Percentiles rank a stretch among this genome's conserved stretches.
Conservation (phyloP, 1,140 invertebrate species). For the Scaptomyza montana region DNA sequence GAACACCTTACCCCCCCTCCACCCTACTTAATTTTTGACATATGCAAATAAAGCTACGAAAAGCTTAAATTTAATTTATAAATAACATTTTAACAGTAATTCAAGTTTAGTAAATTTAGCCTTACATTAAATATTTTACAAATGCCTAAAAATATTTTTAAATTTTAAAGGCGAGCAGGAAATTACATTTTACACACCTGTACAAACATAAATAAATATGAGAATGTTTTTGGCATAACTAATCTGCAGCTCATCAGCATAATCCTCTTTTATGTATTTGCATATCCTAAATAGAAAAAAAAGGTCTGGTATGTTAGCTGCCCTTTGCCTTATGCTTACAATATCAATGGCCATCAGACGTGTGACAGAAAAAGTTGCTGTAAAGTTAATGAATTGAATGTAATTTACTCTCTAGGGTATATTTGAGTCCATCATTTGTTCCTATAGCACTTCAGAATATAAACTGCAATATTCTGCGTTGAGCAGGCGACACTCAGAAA, state of each 20-base stretch:
- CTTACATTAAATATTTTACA: slow-evolving; percentile 19
- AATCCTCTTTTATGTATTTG: slow-evolving; percentile 39
- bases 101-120: not conserved
- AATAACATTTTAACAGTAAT: not conserved
- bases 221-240: slow-evolving; percentile 20
- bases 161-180: slow-evolving; percentile 22
- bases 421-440: not conserved
- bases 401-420: not conserved
- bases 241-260: slow-evolving; percentile 40
- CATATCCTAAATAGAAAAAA: slow-evolving; percentile 46
- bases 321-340: slow-evolving; percentile 8
- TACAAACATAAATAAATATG: not conserved
- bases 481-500: slow-evolving; percentile 42
- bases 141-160: slow-evolving; percentile 1
- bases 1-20: not conserved
- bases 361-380: not conserved
- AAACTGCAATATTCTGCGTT: slow-evolving; percentile 62
- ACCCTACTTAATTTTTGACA: too few species aligned
- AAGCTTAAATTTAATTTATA: not conserved
- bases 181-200: slow-evolving; percentile 27
- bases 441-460: slow-evolving; percentile 15
- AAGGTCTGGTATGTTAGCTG: slow-evolving; percentile 11
- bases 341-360: slow-evolving; percentile 23
- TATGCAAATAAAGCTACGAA: not conserved
- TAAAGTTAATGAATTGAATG: too few species aligned